Evolutionary conservation across 2,797 vertebrate species (phyloP).

Genomic region (Channa striata): DNA sequence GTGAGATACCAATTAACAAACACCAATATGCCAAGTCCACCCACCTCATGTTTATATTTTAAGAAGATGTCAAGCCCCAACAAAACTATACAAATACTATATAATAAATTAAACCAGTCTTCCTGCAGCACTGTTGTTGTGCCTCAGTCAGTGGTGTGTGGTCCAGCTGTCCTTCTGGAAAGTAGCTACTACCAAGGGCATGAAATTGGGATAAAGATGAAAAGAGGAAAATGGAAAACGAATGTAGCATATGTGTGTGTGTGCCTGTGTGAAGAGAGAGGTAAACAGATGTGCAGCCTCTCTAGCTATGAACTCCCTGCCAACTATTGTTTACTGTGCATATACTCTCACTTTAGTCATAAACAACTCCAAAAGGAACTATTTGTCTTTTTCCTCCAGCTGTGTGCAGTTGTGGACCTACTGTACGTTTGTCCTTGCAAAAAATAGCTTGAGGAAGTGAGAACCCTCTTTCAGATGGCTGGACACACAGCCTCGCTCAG

Average conservation of each 20-base stretch:
- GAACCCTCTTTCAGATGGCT: slow-evolving; percentile 66
- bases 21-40: not conserved
- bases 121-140: slow-evolving; percentile 11
- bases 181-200: slow-evolving; percentile 8
- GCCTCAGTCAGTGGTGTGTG: slow-evolving; percentile 30
- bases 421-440: slow-evolving; percentile 20
- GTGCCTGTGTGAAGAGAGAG: slow-evolving; percentile 9
- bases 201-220: slow-evolving; percentile 43
- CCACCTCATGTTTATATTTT: slow-evolving; percentile 2
- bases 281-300: slow-evolving; percentile 21
- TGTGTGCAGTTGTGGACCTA: slow-evolving; percentile 37
- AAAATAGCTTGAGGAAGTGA: slow-evolving; percentile 54
- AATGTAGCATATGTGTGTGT: not conserved
- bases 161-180: slow-evolving; percentile 36
- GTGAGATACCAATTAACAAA: not conserved
- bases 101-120: slow-evolving; percentile 12
- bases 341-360: slow-evolving; percentile 57
- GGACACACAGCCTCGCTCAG: slow-evolving; percentile 23
- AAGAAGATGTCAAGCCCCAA: slow-evolving; percentile 1
- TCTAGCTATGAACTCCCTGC: slow-evolving; percentile 36
- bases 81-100: slow-evolving; percentile 32
- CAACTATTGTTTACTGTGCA: slow-evolving; percentile 61
- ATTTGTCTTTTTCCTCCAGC: slow-evolving; percentile 24
- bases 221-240: slow-evolving; percentile 21
- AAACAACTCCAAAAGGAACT: slow-evolving; percentile 40